These are phyloP conservation scores for Hypsibius dujardini DNA, from an alignment of 1,140 invertebrate genomes.

Conservation along the genomic window DNA sequence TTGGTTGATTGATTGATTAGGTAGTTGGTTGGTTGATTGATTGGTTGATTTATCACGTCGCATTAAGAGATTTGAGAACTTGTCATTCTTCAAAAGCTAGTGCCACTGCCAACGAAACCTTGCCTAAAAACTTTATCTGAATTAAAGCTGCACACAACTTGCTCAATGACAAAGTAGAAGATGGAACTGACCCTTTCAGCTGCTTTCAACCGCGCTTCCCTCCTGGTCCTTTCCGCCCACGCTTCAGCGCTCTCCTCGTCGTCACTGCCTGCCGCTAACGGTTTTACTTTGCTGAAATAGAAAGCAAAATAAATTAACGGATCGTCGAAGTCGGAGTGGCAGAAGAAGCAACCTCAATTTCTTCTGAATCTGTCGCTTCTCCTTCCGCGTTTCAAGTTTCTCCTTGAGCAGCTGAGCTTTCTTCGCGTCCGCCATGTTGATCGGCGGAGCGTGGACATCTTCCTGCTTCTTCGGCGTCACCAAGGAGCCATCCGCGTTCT, in stretches of 20 bases:
- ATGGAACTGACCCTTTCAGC: too few species aligned
- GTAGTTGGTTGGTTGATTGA: neutral
- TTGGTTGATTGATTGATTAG: neutral
- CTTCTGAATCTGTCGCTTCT: constrained; percentile 59
- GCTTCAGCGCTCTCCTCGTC: constrained; percentile 42
- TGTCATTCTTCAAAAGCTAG: too few species aligned
- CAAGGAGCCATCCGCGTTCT: constrained; percentile 23
- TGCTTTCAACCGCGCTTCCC: constrained; percentile 24
- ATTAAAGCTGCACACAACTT: too few species aligned
- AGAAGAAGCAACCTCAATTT: constrained; percentile 38
- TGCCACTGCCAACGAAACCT: too few species aligned
- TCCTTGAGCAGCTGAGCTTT: constrained; percentile 62
- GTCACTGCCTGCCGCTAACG: constrained; percentile 45
- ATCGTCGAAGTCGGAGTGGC: too few species aligned
- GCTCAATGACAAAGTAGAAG: too few species aligned
- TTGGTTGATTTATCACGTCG: too few species aligned
- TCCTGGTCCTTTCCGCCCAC: constrained; percentile 67
- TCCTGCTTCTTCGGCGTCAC: constrained; percentile 49
- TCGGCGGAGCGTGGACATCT: constrained; percentile 78
- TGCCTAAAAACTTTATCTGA: too few species aligned
- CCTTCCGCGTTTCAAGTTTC: constrained; percentile 52
- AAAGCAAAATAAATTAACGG: too few species aligned
- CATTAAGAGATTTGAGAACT: too few species aligned
- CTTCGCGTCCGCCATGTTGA: constrained; percentile 54
- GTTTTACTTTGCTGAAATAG: constrained; percentile 40